phyloP scores from a whole-genome alignment of 2,113 vertebrate species.

The Poicephalus gulielmi region DNA sequence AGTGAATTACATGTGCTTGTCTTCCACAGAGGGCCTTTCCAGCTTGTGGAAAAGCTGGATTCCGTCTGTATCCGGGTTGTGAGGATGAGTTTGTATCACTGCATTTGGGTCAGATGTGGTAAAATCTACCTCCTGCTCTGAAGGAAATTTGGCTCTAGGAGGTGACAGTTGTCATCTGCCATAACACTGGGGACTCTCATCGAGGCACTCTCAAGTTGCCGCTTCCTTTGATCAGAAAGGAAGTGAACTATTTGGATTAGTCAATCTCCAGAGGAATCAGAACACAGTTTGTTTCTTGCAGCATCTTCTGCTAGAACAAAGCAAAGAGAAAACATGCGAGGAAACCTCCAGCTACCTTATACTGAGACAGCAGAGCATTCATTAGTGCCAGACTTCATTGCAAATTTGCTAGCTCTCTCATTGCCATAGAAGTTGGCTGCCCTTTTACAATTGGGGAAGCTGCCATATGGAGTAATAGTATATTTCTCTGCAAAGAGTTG shows the following conservation, averaged over 20 bases:
- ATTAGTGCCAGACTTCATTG: constrained; percentile 47
- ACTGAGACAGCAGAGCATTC: constrained; percentile 40
- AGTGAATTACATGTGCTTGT: neutral
- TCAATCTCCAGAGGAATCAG: neutral
- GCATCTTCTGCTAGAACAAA: constrained; percentile 48
- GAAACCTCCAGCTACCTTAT: constrained; percentile 43
- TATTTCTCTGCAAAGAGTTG: constrained; percentile 65
- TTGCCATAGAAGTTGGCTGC: constrained; percentile 60
- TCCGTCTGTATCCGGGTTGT: neutral
- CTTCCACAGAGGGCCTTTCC: neutral
- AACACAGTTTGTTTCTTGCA: constrained; percentile 23
- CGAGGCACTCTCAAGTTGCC: neutral
- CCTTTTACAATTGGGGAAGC: constrained; percentile 62
- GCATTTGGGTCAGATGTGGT: neutral
- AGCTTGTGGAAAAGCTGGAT: neutral
- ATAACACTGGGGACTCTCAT: neutral
- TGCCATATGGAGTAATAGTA: constrained; percentile 66
- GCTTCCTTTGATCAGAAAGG: constrained; percentile 30
- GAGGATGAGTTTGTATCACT: neutral
- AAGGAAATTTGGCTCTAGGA: neutral
- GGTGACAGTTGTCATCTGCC: neutral
- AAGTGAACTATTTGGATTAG: constrained; percentile 42
- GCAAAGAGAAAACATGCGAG: constrained; percentile 4
- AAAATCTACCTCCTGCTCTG: neutral
- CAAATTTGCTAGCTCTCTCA: constrained; percentile 49